Conservation (phyloP, 2,888 invertebrate species). For the Tenthredo notha region DNA sequence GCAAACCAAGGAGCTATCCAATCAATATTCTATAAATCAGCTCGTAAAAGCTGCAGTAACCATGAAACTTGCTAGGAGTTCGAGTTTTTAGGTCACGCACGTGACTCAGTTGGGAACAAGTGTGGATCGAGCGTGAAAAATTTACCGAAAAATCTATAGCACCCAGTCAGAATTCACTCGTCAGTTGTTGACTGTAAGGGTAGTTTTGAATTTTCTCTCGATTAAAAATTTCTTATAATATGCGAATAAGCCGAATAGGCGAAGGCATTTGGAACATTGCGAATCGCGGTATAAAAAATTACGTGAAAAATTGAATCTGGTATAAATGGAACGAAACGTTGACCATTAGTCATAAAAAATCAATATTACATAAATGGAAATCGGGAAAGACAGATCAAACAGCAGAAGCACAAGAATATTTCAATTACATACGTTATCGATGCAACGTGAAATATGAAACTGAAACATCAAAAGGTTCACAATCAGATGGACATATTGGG, state of each 20-base stretch:
- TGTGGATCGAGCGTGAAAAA: slow-evolving; percentile 1
- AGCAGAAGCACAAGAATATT: neutral
- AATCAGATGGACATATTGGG: neutral
- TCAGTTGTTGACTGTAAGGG: neutral
- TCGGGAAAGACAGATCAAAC: neutral
- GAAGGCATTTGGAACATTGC: neutral
- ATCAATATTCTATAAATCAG: slow-evolving; percentile 23
- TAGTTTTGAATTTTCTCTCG: neutral
- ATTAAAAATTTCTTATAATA: neutral
- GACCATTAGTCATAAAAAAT: neutral
- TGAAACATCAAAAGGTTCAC: slow-evolving; percentile 10
- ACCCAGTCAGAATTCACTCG: neutral
- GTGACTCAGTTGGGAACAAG: neutral
- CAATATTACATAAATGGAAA: neutral
- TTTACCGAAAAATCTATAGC: slow-evolving; percentile 31
- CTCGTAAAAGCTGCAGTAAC: slow-evolving; percentile 29
- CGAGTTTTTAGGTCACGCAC: slow-evolving; percentile 41
- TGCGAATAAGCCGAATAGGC: neutral
- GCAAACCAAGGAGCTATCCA: slow-evolving; percentile 2
- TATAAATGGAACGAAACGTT: neutral
- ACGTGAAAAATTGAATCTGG: neutral
- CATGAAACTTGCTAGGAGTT: slow-evolving; percentile 30
- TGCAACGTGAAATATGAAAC: neutral
- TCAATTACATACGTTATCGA: slow-evolving; percentile 11
- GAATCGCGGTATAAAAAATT: neutral